A percentile compares a stretch with the other conserved stretches of the same genome.
Evolutionary conservation across 2,888 invertebrate genomes (phyloP).

Genomic region (Aporophyla lueneburgensis): DNA sequence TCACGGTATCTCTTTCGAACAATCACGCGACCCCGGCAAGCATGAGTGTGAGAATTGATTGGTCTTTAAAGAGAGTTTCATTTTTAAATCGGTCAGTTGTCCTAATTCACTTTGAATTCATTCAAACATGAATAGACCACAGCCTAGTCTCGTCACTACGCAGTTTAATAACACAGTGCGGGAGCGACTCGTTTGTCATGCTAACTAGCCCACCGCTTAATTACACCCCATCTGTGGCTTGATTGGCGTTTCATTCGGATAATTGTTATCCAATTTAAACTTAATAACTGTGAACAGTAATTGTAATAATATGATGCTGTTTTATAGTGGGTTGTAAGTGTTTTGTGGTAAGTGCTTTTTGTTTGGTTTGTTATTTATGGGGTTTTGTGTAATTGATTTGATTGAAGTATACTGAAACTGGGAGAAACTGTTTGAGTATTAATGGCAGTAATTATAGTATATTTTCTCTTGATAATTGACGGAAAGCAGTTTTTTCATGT

Average conservation of each 20-base stretch:
- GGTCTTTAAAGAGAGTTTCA: too few relatives aligned
- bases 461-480: too few relatives aligned
- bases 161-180: slow-evolving; percentile 68
- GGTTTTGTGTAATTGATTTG: slow-evolving; percentile 28
- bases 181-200: slow-evolving; percentile 79
- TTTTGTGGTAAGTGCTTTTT: slow-evolving; percentile 37
- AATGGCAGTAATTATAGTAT: too few relatives aligned
- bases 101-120: slow-evolving; percentile 12
- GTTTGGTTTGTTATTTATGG: slow-evolving; percentile 40
- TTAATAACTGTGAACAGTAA: slow-evolving; percentile 73
- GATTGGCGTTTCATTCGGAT: slow-evolving; percentile 81
- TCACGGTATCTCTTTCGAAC: too few relatives aligned
- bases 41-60: background rate
- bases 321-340: slow-evolving; percentile 50
- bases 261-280: slow-evolving; percentile 79
- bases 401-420: background rate
- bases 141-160: slow-evolving; percentile 47
- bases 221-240: slow-evolving; percentile 76
- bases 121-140: slow-evolving; percentile 38
- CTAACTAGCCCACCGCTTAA: slow-evolving; percentile 79
- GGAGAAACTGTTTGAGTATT: background rate
- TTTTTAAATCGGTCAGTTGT: background rate
- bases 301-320: slow-evolving; percentile 57
- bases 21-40: too few relatives aligned
- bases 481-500: background rate